These are phyloP conservation scores for Campopleginae sp. DNA, from an alignment of 2,888 invertebrate genomes.

Conservation along the genomic window DNA sequence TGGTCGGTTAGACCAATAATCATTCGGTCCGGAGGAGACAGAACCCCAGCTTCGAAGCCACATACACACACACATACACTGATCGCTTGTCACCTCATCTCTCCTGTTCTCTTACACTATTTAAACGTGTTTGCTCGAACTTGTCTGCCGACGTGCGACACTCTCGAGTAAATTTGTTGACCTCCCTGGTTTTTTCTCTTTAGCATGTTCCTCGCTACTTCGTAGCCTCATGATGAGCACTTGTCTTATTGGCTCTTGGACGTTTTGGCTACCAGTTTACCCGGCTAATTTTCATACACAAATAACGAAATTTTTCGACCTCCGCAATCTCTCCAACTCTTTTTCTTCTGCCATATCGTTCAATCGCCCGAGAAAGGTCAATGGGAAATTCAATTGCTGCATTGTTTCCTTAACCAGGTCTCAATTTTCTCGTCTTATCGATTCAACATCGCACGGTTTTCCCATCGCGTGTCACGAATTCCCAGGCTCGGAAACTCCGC, in stretches of 20 bases:
- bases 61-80: not conserved
- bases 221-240: conserved; percentile 52
- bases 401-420: not conserved
- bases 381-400: not conserved
- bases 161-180: conserved; percentile 68
- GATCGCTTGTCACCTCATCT: conserved; percentile 32
- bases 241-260: conserved; percentile 65
- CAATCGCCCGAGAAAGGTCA: not conserved
- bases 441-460: conserved; percentile 10
- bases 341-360: not conserved
- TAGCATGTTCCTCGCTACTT: conserved; percentile 28
- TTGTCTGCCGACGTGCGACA: conserved; percentile 33
- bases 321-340: not conserved
- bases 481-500: conserved; percentile 30
- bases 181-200: conserved; percentile 35
- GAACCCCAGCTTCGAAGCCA: not conserved
- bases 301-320: not conserved
- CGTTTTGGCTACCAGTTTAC: conserved; percentile 45
- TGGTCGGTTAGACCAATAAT: conserved; percentile 58
- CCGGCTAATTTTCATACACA: conserved; percentile 28
- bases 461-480: conserved; percentile 30
- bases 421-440: conserved; percentile 21
- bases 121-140: conserved; percentile 77
- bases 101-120: conserved; percentile 71
- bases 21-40: conserved; percentile 37